Conservation (phyloP, 1,140 invertebrate species). For the Formica exsecta region DNA sequence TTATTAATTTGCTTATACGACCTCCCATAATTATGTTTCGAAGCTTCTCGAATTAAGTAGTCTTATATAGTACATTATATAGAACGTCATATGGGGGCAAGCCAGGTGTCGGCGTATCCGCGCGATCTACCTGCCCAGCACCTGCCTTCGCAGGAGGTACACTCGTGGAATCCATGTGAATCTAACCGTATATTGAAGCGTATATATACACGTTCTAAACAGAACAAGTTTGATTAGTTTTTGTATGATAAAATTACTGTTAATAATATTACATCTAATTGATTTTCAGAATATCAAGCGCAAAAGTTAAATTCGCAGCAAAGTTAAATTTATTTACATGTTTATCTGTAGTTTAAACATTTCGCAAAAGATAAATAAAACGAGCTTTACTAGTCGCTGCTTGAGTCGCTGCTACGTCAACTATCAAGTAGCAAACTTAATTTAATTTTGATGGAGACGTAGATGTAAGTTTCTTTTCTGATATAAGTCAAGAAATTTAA, state of each 20-base stretch:
- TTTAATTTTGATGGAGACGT: background rate
- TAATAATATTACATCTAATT: background rate
- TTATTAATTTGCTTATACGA: constrained; percentile 37
- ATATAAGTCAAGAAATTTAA: constrained; percentile 68
- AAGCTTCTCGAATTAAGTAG: constrained; percentile 18
- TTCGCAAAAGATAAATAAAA: background rate
- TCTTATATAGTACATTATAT: constrained; percentile 12
- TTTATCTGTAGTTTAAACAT: background rate
- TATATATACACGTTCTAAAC: background rate
- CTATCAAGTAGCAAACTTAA: constrained; percentile 4
- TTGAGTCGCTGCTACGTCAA: too few species aligned
- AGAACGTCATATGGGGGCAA: constrained; percentile 67
- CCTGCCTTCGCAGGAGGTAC: constrained; percentile 75
- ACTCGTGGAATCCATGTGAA: constrained; percentile 69
- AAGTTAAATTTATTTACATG: background rate
- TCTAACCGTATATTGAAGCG: background rate
- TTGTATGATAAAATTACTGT: background rate
- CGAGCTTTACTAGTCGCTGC: background rate
- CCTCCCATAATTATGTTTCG: background rate
- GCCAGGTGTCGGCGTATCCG: constrained; percentile 75
- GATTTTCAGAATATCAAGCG: background rate
- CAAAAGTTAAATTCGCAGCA: background rate
- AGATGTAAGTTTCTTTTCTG: constrained; percentile 11
- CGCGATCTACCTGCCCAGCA: constrained; percentile 70
- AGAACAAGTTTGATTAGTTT: background rate